Evolutionary conservation across 2,797 vertebrate species (phyloP), one percentile per base, ranked within the genome.

Genomic region (Sebastes iracundus): DNA sequence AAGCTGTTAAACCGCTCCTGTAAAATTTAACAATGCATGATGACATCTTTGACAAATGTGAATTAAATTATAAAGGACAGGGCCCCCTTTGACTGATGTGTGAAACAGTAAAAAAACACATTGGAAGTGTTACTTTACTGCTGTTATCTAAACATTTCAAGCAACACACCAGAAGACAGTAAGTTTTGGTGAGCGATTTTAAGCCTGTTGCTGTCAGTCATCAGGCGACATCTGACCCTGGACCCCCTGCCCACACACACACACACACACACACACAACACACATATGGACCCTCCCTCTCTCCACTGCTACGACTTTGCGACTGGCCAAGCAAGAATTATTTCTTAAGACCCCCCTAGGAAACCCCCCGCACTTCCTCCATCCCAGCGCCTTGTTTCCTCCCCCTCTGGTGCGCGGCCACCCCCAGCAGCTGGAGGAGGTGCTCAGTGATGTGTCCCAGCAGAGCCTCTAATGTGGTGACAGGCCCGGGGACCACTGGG

Each of bases 161-260:
- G 81, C 81, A 79, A 78, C 68, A 30, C 69, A 80, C 71, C 75
- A 78, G 80, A 76, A 77, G 85, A 88, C 81, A 64, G 82, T 70
- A 18, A 58, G 73, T 83, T 79, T 73, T 82, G 72, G 80, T 72
- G 86, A 89, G 80, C 1, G 2, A 70, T 83, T 87, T 88, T 62
- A 87, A 87, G 89, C 84, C 92, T 93, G 92, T 91, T 81, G 90
- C 93, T 94, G 93, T 94, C 93, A 92, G 69, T 94, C 92, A 93
- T 80, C 80, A 73, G 73, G 75, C 58, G 83, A 89, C 86, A 92
- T 91, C 86, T 87, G 90, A 92, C 88, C 86, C 86, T 38, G 68
- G 73, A 85, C 74, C 87, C 80, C 81, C 76, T 74, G 63, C 78
- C 62, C 72, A 46, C 76, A 82, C 66, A 56, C 76, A 73, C 74